Base-by-base conservation (phyloP, 2,113 vertebrate species). In the Aix galericulata region DNA sequence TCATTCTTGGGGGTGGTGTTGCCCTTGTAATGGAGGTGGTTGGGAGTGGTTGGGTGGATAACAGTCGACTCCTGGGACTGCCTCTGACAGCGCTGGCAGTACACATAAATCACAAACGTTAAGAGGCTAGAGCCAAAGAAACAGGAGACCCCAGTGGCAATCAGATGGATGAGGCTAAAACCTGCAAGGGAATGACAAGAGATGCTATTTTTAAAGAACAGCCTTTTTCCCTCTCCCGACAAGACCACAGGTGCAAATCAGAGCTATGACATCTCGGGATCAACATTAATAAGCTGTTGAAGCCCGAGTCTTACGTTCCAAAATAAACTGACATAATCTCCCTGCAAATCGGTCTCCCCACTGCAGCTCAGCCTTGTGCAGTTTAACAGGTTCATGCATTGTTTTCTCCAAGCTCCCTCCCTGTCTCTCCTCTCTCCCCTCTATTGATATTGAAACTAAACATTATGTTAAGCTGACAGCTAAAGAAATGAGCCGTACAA, bases 1-100 rank as follows among this genome's bases (percentile, higher is more conserved):
- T 99, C 99, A 3, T 99, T 99, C 98, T 99, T 99, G 97, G 99
- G 99, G 21, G 99, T 99, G 93, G 99, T 98, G 97, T 98, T 99
- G 86, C 99, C 98, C 97, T 99, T 99, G 98, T 99, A 99, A 97
- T 99, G 99, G 89, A 99, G 98, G 95, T 99, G 99, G 98, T 99
- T 99, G 36, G 99, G 99, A 67, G 99, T 99, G 95, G 99, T 99
- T 16, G 99, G 99, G 94, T 99, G 99, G 88, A 99, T 99, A 69
- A 99, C 98, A 0, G 99, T 99, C 0, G 99, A 99, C 97, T 99
- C 99, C 97, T 99, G 99, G 44, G 99, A 99, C 53, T 99, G 99
- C 89, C 99, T 99, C 89, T 99, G 99, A 96, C 99, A 99, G 50
- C 98, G 98, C 75, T 99, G 99, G 94, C 99, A 99, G 96, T 99